Percentiles rank a stretch among this genome's conserved stretches.
Evolutionary conservation across 2,888 invertebrate species (phyloP).

Genomic region (Sphaerophoria taeniata): DNA sequence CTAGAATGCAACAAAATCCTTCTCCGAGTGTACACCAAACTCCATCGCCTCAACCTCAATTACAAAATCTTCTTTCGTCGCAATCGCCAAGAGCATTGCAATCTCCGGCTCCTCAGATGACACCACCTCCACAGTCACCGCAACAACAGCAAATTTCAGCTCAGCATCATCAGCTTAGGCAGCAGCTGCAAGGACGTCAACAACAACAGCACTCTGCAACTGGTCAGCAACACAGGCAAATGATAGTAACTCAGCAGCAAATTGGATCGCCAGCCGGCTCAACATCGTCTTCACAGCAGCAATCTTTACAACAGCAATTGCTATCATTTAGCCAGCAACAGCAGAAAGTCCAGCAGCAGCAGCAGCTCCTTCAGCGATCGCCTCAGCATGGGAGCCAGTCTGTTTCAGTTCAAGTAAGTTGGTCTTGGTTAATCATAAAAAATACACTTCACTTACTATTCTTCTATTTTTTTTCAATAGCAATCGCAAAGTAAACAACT

Average conservation of each 20-base stretch:
- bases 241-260: slow-evolving; percentile 62
- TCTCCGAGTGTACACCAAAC: slow-evolving; percentile 80
- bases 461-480: slow-evolving; percentile 75
- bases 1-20: slow-evolving; percentile 81
- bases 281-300: slow-evolving; percentile 79
- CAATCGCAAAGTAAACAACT: slow-evolving; percentile 77
- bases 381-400: slow-evolving; percentile 51
- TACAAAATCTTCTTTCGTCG: slow-evolving; percentile 80
- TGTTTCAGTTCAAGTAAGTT: slow-evolving; percentile 56
- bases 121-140: slow-evolving; percentile 82
- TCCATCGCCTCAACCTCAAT: slow-evolving; percentile 79
- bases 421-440: not conserved
- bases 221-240: slow-evolving; percentile 68
- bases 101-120: slow-evolving; percentile 82
- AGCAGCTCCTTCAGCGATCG: slow-evolving; percentile 63
- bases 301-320: slow-evolving; percentile 80
- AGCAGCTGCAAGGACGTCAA: slow-evolving; percentile 78
- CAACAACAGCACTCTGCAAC: slow-evolving; percentile 74
- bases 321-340: slow-evolving; percentile 78
- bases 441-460: not conserved
- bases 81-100: slow-evolving; percentile 81
- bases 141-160: slow-evolving; percentile 76
- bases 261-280: slow-evolving; percentile 77
- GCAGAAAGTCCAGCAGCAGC: slow-evolving; percentile 71
- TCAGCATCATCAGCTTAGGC: slow-evolving; percentile 79